Conservation (phyloP, 2,888 invertebrate species). For the Cosmia trapezina region DNA sequence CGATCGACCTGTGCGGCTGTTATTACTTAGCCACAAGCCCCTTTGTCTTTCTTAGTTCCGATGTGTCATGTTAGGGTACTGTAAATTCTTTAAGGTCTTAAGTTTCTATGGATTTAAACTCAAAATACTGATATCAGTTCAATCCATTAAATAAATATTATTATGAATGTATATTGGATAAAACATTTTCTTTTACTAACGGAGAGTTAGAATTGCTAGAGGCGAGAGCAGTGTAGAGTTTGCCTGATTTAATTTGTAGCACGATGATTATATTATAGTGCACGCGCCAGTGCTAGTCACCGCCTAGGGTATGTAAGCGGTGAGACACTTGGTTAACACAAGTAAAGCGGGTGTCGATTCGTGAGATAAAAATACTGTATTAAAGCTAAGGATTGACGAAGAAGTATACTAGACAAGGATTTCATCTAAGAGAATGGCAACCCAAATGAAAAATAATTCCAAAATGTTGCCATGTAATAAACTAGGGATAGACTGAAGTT, state of each 20-base stretch:
- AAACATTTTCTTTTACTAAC: no score
- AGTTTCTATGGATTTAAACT: constrained; percentile 5
- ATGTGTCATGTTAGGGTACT: not conserved
- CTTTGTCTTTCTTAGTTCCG: not conserved
- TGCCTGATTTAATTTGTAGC: constrained; percentile 14
- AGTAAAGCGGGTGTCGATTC: no score
- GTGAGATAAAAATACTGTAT: no score
- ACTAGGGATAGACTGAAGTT: constrained; percentile 64
- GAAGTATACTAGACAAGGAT: constrained; percentile 5
- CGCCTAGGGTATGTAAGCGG: no score
- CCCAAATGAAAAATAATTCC: constrained; percentile 35
- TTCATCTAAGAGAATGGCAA: constrained; percentile 1
- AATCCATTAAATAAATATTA: constrained; percentile 27
- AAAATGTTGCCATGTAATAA: constrained; percentile 49
- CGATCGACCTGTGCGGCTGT: no score
- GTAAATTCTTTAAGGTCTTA: not conserved
- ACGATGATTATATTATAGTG: not conserved
- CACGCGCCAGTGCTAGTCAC: no score
- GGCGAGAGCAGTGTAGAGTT: constrained; percentile 19
- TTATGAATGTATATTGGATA: constrained; percentile 26
- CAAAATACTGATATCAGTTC: constrained; percentile 21
- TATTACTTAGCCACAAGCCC: no score
- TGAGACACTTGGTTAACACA: no score
- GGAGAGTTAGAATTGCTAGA: no score
- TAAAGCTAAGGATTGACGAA: not conserved